A percentile compares a stretch with the other conserved stretches of the same genome.
Conservation (phyloP, 2,113 vertebrate genomes). For the Mobula hypostoma region DNA sequence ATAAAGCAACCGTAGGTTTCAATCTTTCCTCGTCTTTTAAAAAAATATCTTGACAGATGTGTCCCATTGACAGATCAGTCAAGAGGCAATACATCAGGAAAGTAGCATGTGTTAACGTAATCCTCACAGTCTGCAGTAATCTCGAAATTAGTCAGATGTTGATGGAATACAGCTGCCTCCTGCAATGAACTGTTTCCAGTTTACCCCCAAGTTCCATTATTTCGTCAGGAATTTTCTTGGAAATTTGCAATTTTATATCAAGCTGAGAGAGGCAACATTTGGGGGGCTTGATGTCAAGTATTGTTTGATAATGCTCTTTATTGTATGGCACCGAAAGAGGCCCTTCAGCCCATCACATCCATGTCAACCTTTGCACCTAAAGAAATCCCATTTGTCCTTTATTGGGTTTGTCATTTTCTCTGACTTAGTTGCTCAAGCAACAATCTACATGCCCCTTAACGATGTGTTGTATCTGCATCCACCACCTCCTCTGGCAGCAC, state of each 20-base stretch:
- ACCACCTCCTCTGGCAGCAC: no score
- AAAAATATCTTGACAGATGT: not conserved
- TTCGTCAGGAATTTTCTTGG: not conserved
- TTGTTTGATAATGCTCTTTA: not conserved
- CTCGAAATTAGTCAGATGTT: not conserved
- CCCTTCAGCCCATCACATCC: no score
- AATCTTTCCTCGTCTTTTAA: no score
- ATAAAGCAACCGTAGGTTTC: not conserved
- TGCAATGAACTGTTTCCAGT: not conserved
- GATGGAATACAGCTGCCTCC: not conserved
- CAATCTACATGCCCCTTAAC: no score
- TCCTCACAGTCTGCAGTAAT: not conserved
- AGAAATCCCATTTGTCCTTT: no score
- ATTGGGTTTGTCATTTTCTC: no score
- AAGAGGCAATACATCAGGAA: not conserved
- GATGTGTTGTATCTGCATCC: no score
- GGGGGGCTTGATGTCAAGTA: not conserved
- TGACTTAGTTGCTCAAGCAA: no score
- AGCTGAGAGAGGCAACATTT: not conserved
- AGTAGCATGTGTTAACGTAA: not conserved
- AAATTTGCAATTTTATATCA: not conserved
- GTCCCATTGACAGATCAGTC: not conserved
- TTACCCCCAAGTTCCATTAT: not conserved
- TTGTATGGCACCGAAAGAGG: no score
- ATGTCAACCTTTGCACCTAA: no score